A percentile compares a stretch with the other conserved stretches of the same genome.
Conservation (phyloP, 2,797 vertebrate species). For the Nyctibius grandis region DNA sequence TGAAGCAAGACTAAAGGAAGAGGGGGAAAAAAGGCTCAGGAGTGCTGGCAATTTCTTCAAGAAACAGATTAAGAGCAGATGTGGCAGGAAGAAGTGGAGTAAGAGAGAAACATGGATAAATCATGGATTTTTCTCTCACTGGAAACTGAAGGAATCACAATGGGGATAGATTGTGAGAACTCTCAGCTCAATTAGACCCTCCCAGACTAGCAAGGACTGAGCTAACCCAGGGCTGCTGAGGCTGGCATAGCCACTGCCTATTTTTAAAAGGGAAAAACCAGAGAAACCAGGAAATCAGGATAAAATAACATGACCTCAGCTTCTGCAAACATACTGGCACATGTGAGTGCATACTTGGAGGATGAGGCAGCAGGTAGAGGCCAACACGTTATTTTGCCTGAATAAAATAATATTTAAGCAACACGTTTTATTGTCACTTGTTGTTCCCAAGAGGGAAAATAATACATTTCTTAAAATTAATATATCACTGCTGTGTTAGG, state of each 20-base stretch:
- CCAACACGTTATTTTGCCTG: not conserved
- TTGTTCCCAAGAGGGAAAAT: not conserved
- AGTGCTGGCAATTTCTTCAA: not conserved
- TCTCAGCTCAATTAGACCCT: too few relatives aligned
- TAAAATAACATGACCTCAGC: not conserved
- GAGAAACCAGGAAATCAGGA: not conserved
- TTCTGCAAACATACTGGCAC: not conserved
- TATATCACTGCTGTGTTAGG: not conserved
- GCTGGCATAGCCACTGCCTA: not conserved
- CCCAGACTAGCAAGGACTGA: not conserved
- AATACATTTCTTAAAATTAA: not conserved
- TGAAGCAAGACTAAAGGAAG: not conserved
- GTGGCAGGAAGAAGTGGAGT: not conserved
- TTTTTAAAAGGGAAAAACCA: not conserved
- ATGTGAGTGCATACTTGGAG: not conserved
- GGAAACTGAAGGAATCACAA: not conserved
- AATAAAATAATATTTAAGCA: not conserved
- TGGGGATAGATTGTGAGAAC: not conserved
- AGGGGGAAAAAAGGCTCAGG: not conserved
- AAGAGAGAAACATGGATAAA: not conserved
- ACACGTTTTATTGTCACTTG: not conserved
- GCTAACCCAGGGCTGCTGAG: not conserved
- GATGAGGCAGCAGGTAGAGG: not conserved
- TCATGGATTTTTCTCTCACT: not conserved
- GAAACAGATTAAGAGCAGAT: not conserved